phyloP scores from a whole-genome alignment of 2,797 vertebrate species.

The Carcharodon carcharias region DNA sequence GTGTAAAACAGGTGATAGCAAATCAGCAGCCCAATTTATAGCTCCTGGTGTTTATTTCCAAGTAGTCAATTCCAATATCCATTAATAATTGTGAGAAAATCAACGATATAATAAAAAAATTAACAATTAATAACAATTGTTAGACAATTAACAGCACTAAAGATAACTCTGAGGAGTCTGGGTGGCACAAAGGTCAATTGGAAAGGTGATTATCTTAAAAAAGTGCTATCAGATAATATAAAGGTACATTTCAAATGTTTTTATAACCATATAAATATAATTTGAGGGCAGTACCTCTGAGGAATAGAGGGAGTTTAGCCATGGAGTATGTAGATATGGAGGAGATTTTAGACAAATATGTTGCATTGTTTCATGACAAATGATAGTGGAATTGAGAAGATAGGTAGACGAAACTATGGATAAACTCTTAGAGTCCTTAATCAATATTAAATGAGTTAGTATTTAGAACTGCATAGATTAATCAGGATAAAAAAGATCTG shows the following conservation, averaged over 20 bases:
- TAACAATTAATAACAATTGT: no score
- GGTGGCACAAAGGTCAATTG: background rate
- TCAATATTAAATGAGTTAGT: background rate
- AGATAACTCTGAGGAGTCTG: background rate
- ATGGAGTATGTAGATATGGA: no score
- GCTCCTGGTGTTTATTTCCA: background rate
- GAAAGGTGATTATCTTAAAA: background rate
- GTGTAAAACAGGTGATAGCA: background rate
- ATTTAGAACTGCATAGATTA: background rate
- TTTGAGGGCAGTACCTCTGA: background rate
- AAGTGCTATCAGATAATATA: background rate
- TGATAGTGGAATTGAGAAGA: background rate
- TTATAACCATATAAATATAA: background rate
- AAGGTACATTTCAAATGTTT: background rate
- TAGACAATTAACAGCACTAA: background rate
- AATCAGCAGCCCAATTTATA: background rate
- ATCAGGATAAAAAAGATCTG: background rate
- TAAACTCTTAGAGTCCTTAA: background rate
- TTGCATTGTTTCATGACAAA: background rate
- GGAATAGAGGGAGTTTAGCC: background rate
- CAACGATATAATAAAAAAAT: background rate
- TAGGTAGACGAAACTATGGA: background rate
- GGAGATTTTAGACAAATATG: background rate
- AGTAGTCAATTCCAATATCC: background rate
- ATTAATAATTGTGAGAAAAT: background rate